These are phyloP conservation scores for Acanthopagrus latus DNA, from an alignment of 2,797 vertebrate species.

Conservation along the genomic window DNA sequence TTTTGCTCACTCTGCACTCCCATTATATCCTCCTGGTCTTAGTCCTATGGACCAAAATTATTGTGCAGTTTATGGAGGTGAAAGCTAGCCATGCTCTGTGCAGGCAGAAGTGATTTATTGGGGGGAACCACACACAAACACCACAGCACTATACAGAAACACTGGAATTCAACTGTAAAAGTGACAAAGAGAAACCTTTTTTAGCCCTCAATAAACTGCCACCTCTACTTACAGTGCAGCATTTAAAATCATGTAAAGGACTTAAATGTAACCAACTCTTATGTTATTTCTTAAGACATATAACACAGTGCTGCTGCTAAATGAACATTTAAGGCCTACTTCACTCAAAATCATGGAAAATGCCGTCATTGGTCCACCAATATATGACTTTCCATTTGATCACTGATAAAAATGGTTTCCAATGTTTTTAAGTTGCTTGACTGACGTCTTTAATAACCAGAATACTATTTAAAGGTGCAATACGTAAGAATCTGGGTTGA, in stretches of 20 bases:
- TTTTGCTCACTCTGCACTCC: background rate
- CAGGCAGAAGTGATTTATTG: slow-evolving; percentile 27
- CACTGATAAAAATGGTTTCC: too few species aligned
- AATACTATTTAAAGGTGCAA: too few species aligned
- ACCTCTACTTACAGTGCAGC: background rate
- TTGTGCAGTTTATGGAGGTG: slow-evolving; percentile 16
- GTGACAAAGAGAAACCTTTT: background rate
- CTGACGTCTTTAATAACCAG: too few species aligned
- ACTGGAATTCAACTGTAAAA: background rate
- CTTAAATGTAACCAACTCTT: background rate
- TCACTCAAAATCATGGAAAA: background rate
- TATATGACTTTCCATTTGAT: too few species aligned
- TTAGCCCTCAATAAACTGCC: background rate
- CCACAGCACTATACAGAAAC: background rate
- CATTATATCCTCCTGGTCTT: background rate
- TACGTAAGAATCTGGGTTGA: too few species aligned
- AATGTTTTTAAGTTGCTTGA: too few species aligned
- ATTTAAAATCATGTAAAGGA: background rate
- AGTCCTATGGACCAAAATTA: background rate
- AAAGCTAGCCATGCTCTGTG: slow-evolving; percentile 4
- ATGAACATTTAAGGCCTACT: background rate
- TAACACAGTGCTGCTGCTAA: background rate
- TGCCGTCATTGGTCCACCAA: too few species aligned
- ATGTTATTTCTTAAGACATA: background rate
- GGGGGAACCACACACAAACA: slow-evolving; percentile 12